phyloP scores from a whole-genome alignment of 2,797 vertebrate species.

The Anas bernieri region DNA sequence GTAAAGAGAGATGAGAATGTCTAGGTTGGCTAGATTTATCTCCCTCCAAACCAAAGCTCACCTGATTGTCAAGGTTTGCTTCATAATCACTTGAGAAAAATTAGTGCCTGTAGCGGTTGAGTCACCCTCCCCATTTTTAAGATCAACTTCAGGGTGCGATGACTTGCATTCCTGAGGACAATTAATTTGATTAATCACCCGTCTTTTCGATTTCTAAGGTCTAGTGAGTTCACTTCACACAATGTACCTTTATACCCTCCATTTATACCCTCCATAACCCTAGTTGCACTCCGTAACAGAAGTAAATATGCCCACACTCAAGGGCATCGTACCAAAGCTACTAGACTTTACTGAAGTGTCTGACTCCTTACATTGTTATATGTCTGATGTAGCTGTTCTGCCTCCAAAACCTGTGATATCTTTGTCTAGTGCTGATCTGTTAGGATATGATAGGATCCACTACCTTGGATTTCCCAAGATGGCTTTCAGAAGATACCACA shows the following conservation, averaged over 20 bases:
- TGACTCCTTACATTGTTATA: not conserved
- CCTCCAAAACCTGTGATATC: not conserved
- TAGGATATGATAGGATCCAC: not conserved
- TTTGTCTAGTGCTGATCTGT: not conserved
- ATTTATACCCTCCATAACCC: accelerated
- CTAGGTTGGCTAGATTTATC: no score
- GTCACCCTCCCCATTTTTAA: not conserved
- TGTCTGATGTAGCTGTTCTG: not conserved
- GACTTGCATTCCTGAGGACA: not conserved
- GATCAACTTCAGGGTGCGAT: not conserved
- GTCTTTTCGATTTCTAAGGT: not conserved
- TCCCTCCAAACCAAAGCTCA: not conserved
- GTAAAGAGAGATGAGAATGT: not conserved
- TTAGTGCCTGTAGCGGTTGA: not conserved
- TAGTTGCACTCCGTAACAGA: accelerated
- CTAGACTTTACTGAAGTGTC: not conserved
- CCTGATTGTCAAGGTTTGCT: not conserved
- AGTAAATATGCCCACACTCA: accelerated
- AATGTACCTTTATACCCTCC: not conserved
- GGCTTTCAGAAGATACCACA: not conserved
- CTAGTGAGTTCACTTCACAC: not conserved
- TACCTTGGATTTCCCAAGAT: not conserved
- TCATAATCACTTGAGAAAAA: not conserved
- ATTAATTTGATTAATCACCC: not conserved
- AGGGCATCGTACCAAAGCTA: not conserved